Evolutionary conservation across 2,797 vertebrate genomes (phyloP), one percentile per base, ranked within the genome.

Genomic region (Peromyscus nudipes): DNA sequence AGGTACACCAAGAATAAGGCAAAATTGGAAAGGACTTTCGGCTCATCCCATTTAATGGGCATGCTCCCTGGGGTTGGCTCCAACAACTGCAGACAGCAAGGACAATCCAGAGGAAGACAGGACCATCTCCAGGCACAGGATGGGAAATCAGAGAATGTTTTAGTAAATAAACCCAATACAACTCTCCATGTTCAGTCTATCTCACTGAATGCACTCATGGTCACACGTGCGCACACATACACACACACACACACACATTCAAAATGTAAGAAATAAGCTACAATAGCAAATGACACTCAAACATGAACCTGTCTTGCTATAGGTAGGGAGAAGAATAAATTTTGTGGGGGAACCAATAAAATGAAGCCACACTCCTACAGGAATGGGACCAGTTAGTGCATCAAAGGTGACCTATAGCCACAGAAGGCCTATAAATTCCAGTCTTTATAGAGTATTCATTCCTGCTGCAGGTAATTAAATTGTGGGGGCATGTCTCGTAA

Each of bases 391-490:
- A 0, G 65, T 97, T 96, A 95, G 19, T 92, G 75, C 75, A 96
- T 89, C 94, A 85, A 64, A 94, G 81, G 90, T 94, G 88, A 96
- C 96, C 79, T 86, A 76, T 49, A 75, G 88, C 43, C 88, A 89
- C 85, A 80, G 65, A 89, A 86, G 89, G 76, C n/a, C 86, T 79
- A 79, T 94, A 95, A 96, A 98, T 94, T 21, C 87, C 90, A 46
- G 60, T 57, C 62, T 95, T 97, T 97, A 89, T 95, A 65, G 80
- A 94, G 84, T 95, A 85, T 91, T 95, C 89, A 73, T 91, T 96
- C 0, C 0, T 60, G 65, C 46, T 95, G 46, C 13, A 88, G 82
- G 79, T 96, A 96, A 97, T 97, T 97, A 97, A 97, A 96, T 79
- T 49, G 60, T 37, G 49, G 75, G 71, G 52, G 31, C 29, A 71